A percentile compares a stretch with the other conserved stretches of the same genome.
These are phyloP conservation scores for Saturnia japonica DNA, from an alignment of 2,888 invertebrate genomes.

Conservation along the genomic window DNA sequence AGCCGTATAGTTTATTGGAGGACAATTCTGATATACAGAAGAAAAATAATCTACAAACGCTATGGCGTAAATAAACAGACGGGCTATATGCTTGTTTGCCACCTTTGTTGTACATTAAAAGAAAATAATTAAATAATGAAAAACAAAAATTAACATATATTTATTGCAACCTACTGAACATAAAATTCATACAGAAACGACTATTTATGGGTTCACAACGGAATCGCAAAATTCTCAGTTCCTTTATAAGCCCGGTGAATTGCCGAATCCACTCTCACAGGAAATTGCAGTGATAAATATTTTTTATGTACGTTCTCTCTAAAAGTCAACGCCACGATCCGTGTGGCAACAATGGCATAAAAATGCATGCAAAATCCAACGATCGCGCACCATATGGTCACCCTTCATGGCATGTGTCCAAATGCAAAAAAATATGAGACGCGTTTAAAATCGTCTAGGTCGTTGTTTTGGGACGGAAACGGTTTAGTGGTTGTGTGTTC, in stretches of 20 bases:
- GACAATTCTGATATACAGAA: no score
- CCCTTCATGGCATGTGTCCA: conserved; percentile 19
- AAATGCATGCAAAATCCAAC: conserved; percentile 19
- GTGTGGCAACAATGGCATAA: conserved; percentile 14
- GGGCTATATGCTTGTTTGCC: no score
- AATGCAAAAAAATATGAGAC: conserved; percentile 17
- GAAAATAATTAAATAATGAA: background rate
- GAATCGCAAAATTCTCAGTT: conserved; percentile 8
- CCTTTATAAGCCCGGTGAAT: conserved; percentile 3
- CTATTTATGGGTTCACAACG: background rate
- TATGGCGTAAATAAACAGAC: no score
- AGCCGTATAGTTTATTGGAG: no score
- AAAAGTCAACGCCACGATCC: conserved; percentile 14
- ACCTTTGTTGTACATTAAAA: no score
- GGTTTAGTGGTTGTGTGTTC: conserved; percentile 10
- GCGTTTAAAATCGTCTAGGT: conserved; percentile 11
- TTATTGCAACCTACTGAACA: background rate
- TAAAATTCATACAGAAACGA: conserved; percentile 5
- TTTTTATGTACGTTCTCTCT: conserved; percentile 18
- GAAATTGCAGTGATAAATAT: conserved; percentile 24
- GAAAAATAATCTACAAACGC: no score
- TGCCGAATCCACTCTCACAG: conserved; percentile 17
- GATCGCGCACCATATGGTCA: conserved; percentile 17
- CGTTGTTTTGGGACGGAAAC: conserved; percentile 10
- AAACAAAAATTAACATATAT: background rate